Base-by-base conservation (phyloP, 1,140 invertebrate genomes). In the Triops cancriformis region DNA sequence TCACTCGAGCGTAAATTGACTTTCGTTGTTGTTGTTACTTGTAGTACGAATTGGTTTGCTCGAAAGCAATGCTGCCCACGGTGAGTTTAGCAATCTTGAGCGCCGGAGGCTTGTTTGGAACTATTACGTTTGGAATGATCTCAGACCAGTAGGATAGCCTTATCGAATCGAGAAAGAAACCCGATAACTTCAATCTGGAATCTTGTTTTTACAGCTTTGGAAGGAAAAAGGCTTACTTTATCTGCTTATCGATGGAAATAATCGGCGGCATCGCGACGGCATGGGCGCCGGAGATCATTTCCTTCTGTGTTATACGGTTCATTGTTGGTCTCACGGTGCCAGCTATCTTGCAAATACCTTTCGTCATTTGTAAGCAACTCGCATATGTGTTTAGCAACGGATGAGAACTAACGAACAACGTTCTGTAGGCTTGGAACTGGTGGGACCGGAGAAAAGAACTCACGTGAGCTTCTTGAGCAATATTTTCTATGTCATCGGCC, bases 401-500 rank as follows among this genome's bases (percentile, higher is more conserved):
- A 26, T 7, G 12, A 23, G 10, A 74, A 0, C 37, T 42, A 74
- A 74, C 26, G 26, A 37, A 37, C 37, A 37, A 14, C 18, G 14
- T 18, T 74, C 27, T 41, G 18, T 45, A 78, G 77, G 77, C 26
- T 73, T 82, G 76, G 81, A 82, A 73, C 76, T 81, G 26, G 81
- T 82, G 75, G 81, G 79, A 9, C 81, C 80, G 72, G 74, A 79
- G 11, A 81, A 81, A 76, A 77, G 81, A 77, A 82, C 81, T 27
- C 80, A 81, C 31, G 81, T 81, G 18, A 81, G 81, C n/a, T 77
- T 82, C 18, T 78, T 81, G 73, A 77, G 78, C 43, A 81, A 79
- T 12, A 78, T 82, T 41, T 82, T 80, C 73, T 82, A 82, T 76
- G 80, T 79, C 31, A 42, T 80, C 23, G 81, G 81, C 12, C 81